A percentile compares a stretch with the other conserved stretches of the same genome.
phyloP scores from a whole-genome alignment of 2,113 vertebrate genomes.

The Candoia aspera region DNA sequence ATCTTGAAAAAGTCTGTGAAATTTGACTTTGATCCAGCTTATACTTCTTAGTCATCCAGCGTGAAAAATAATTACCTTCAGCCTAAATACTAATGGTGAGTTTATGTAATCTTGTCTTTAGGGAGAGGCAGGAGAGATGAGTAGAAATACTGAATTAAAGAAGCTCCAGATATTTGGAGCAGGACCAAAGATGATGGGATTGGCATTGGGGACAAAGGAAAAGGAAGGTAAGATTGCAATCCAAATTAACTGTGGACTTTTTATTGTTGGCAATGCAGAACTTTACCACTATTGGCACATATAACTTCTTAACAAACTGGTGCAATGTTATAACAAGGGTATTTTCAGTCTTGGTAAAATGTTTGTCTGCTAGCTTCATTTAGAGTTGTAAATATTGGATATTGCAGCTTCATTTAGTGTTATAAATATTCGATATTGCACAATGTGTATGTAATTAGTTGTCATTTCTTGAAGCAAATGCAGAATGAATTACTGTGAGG shows the following conservation, averaged over 20 bases:
- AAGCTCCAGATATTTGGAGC: constrained; percentile 89
- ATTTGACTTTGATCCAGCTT: not conserved
- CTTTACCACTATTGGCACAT: not conserved
- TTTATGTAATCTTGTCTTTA: constrained; percentile 63
- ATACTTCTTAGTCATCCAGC: not conserved
- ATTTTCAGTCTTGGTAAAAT: not conserved
- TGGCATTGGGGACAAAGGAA: constrained; percentile 83
- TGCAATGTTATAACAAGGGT: not conserved
- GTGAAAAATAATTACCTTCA: not conserved
- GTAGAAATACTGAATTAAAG: constrained; percentile 89
- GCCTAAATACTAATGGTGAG: constrained; percentile 25
- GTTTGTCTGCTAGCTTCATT: no score
- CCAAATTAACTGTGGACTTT: not conserved
- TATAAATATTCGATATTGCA: not conserved
- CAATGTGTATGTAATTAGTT: not conserved
- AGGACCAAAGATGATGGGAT: constrained; percentile 89
- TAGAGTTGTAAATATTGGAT: not conserved
- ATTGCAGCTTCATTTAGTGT: not conserved
- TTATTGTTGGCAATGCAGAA: not conserved
- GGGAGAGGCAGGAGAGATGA: constrained; percentile 75
- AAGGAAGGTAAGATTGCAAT: constrained; percentile 74
- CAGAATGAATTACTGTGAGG: not conserved
- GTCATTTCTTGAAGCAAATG: not conserved
- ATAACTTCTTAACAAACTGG: not conserved
- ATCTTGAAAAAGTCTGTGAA: not conserved